Evolutionary conservation across 2,113 vertebrate species (phyloP).

Genomic region (Hiodon tergisus): DNA sequence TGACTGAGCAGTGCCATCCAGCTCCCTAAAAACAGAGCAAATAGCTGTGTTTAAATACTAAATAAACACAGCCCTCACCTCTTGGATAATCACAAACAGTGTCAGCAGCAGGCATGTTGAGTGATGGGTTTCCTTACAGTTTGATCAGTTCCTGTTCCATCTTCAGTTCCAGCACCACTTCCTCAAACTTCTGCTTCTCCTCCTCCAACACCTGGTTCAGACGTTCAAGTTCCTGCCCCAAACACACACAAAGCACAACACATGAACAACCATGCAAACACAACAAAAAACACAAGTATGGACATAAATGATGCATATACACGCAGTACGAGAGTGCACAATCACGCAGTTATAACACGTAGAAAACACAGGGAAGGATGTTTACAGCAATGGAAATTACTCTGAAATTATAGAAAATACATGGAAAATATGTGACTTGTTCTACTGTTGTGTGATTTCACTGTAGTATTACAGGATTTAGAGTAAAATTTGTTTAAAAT

Average conservation of each 20-base stretch:
- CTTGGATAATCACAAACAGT: neutral
- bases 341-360: neutral
- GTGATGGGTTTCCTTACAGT: slow-evolving; percentile 51
- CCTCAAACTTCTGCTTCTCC: slow-evolving; percentile 90
- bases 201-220: slow-evolving; percentile 88
- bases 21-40: slow-evolving; percentile 66
- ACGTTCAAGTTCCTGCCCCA: slow-evolving; percentile 78
- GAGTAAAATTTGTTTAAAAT: neutral
- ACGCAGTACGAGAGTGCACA: slow-evolving; percentile 2
- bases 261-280: neutral
- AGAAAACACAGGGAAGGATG: neutral
- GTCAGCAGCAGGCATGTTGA: neutral
- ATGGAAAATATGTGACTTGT: neutral
- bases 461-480: too few species aligned
- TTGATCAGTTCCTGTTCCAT: slow-evolving; percentile 89
- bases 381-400: neutral
- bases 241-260: slow-evolving; percentile 6
- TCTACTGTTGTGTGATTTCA: too few species aligned
- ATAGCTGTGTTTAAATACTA: neutral
- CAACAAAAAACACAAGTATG: neutral
- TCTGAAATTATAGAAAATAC: neutral
- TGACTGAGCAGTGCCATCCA: slow-evolving; percentile 80
- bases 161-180: slow-evolving; percentile 84
- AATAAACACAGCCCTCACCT: neutral
- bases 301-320: neutral